Percentiles rank a stretch among this genome's conserved stretches.
Conservation (phyloP, 2,888 invertebrate genomes). For the Drosophila tripunctata region DNA sequence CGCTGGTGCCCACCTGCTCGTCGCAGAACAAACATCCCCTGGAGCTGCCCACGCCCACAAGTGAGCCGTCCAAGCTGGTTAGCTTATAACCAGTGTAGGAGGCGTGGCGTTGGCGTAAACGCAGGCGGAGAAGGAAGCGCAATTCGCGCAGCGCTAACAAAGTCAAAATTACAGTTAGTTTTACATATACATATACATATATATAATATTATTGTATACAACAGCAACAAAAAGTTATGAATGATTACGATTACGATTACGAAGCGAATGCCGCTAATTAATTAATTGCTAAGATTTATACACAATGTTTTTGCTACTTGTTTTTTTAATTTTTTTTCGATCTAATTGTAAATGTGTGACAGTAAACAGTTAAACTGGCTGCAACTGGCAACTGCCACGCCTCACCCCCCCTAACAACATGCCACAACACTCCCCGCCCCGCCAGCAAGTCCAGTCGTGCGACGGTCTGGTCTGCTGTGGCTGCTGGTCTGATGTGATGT, state of each 20-base stretch:
- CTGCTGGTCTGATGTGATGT: background rate
- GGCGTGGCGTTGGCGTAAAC: slow-evolving; percentile 35
- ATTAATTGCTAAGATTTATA: slow-evolving; percentile 61
- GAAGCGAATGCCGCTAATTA: slow-evolving; percentile 33
- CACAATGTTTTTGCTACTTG: slow-evolving; percentile 60
- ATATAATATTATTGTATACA: background rate
- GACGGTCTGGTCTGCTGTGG: slow-evolving; percentile 29
- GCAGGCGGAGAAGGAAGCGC: slow-evolving; percentile 3
- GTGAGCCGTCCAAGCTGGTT: slow-evolving; percentile 90
- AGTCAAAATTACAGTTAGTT: slow-evolving; percentile 71
- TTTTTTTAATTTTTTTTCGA: slow-evolving; percentile 56
- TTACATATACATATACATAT: slow-evolving; percentile 25
- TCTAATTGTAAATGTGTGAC: slow-evolving; percentile 42
- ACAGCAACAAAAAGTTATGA: background rate
- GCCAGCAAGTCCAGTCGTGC: slow-evolving; percentile 19
- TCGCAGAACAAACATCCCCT: slow-evolving; percentile 90
- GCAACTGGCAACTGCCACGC: background rate
- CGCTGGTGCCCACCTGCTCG: slow-evolving; percentile 89
- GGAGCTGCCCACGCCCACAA: slow-evolving; percentile 89
- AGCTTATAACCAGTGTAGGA: slow-evolving; percentile 88
- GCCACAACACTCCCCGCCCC: slow-evolving; percentile 1
- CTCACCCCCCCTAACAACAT: too few species aligned
- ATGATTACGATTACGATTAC: slow-evolving; percentile 29
- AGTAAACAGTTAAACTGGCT: slow-evolving; percentile 19
- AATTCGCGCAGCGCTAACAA: slow-evolving; percentile 36